These are phyloP conservation scores for Homarus americanus DNA, from an alignment of 1,140 invertebrate species.

Conservation along the genomic window DNA sequence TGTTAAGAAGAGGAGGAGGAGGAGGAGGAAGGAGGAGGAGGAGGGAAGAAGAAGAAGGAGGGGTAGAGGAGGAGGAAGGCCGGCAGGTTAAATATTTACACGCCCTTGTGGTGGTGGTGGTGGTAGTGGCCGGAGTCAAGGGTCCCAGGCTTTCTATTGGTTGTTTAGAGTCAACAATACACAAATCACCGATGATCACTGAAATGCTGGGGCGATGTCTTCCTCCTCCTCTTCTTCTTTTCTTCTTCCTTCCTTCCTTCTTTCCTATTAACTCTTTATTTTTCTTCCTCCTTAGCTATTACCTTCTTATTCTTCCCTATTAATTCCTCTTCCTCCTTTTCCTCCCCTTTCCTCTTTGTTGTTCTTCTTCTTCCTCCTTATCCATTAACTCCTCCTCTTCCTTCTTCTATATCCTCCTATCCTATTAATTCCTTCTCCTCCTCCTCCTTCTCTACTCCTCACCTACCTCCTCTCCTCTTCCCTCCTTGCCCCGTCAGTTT, in stretches of 20 bases:
- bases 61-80: background rate
- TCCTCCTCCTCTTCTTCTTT: background rate
- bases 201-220: background rate
- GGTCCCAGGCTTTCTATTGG: background rate
- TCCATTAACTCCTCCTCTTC: background rate
- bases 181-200: background rate
- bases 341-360: no score
- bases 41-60: background rate
- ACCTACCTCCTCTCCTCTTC: background rate
- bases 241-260: background rate
- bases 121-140: no score
- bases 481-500: background rate
- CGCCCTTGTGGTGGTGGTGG: background rate
- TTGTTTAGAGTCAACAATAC: background rate
- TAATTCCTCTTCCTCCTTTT: no score
- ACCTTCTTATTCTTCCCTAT: no score
- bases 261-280: no score
- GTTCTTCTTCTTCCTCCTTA: background rate
- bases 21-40: conserved; percentile 9
- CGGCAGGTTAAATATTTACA: background rate
- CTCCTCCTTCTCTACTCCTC: background rate
- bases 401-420: background rate
- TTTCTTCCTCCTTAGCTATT: no score
- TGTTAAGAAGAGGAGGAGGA: background rate
- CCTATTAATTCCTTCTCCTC: no score